phyloP scores from a whole-genome alignment of 1,140 invertebrate genomes.

The Drosophila carrolli region DNA sequence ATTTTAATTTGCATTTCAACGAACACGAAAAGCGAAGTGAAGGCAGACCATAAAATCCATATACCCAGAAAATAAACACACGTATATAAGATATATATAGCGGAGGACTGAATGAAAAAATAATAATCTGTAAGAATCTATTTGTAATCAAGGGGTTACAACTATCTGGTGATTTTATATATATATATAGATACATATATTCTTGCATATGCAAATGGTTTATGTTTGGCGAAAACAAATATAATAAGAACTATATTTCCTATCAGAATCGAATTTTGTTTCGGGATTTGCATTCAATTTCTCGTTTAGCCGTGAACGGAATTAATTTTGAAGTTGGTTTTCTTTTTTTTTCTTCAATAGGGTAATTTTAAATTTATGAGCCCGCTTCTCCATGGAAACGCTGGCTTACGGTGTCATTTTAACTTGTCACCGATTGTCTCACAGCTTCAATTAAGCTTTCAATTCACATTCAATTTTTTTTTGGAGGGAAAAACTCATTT shows the following conservation, averaged over 20 bases:
- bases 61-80: slow-evolving; percentile 6
- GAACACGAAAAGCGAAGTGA: slow-evolving; percentile 56
- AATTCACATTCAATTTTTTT: slow-evolving; percentile 1
- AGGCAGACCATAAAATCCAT: slow-evolving; percentile 15
- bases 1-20: slow-evolving; percentile 82
- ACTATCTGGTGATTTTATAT: slow-evolving; percentile 13
- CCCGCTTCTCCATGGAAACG: not conserved
- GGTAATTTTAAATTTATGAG: slow-evolving; percentile 11
- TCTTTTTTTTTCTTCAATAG: not conserved
- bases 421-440: slow-evolving; percentile 8
- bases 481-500: slow-evolving; percentile 8
- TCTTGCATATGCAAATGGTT: slow-evolving; percentile 22
- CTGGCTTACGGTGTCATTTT: not conserved
- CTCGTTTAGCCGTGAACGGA: not conserved
- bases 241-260: slow-evolving; percentile 6
- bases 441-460: slow-evolving; percentile 14
- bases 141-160: slow-evolving; percentile 29
- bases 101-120: slow-evolving; percentile 15
- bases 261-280: slow-evolving; percentile 1
- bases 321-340: slow-evolving; percentile 10
- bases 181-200: not conserved
- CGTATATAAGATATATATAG: slow-evolving; percentile 27
- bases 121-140: slow-evolving; percentile 21
- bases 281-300: slow-evolving; percentile 10
- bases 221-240: not conserved